Evolutionary conservation across 1,140 invertebrate species (phyloP).

Genomic region (Nasonia giraulti): DNA sequence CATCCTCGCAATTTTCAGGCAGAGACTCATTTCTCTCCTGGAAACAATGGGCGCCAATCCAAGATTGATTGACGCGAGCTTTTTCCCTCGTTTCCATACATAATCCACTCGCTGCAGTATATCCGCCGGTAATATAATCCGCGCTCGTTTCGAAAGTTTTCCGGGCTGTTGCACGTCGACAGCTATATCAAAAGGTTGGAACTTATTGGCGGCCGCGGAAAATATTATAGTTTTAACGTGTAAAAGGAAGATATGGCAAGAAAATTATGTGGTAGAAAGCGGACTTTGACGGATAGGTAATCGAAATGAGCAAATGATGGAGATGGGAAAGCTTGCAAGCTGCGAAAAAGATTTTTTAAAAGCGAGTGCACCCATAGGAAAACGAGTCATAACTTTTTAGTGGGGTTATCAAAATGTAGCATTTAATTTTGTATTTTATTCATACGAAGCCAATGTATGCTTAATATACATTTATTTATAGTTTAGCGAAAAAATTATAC

Average conservation of each 20-base stretch:
- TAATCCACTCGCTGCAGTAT: neutral
- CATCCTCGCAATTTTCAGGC: neutral
- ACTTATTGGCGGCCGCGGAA: neutral
- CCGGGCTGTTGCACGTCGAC: neutral
- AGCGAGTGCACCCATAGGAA: too few species aligned
- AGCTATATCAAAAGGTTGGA: neutral
- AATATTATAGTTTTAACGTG: neutral
- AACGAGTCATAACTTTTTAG: too few species aligned
- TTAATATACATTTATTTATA: too few species aligned
- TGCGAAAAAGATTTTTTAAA: too few species aligned
- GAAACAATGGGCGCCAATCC: neutral
- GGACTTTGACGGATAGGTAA: neutral
- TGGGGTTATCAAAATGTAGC: too few species aligned
- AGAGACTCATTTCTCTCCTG: neutral
- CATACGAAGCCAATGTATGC: too few species aligned
- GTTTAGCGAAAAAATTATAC: too few species aligned
- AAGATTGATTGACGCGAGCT: slow-evolving; percentile 2
- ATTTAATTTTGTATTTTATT: too few species aligned
- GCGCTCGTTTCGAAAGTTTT: neutral
- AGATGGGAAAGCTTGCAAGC: too few species aligned
- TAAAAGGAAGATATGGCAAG: neutral
- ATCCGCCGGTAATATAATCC: neutral
- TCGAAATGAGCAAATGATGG: too few species aligned
- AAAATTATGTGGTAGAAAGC: neutral
- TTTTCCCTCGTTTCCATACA: neutral